A percentile compares a stretch with the other conserved stretches of the same genome.
phyloP scores from a whole-genome alignment of 2,888 invertebrate genomes.

The Apomyelois bistriatella region DNA sequence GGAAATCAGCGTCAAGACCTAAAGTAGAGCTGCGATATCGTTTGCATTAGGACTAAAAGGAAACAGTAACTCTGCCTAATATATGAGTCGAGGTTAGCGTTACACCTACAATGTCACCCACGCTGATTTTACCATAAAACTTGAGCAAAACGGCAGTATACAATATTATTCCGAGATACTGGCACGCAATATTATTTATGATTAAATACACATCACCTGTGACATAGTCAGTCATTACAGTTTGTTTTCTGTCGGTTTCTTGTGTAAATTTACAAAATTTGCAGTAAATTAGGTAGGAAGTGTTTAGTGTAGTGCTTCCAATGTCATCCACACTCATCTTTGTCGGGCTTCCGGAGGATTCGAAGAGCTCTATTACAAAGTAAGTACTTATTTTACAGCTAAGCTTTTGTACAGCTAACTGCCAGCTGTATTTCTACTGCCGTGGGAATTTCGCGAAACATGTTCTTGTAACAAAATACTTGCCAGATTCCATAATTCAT shows the following conservation, averaged over 20 bases:
- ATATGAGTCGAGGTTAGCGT: conserved; percentile 39
- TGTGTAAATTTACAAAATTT: conserved; percentile 32
- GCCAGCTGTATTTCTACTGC: too few relatives aligned
- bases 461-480: too few relatives aligned
- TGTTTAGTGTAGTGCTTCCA: conserved; percentile 37
- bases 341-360: conserved; percentile 78
- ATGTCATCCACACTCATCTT: conserved; percentile 84
- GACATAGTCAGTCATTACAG: conserved; percentile 27
- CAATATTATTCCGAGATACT: conserved; percentile 47
- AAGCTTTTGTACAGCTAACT: too few relatives aligned
- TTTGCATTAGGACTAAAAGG: conserved; percentile 26
- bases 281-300: conserved; percentile 31
- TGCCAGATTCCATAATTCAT: too few relatives aligned
- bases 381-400: conserved; percentile 39
- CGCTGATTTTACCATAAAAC: conserved; percentile 53
- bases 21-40: conserved; percentile 3
- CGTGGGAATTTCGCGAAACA: too few relatives aligned
- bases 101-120: conserved; percentile 64
- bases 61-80: conserved; percentile 44
- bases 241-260: conserved; percentile 23
- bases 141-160: conserved; percentile 43
- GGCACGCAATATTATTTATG: conserved; percentile 35
- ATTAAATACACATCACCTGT: conserved; percentile 21
- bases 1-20: conserved; percentile 19
- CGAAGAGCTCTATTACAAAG: conserved; percentile 82